Base-by-base conservation (phyloP, 1,140 invertebrate genomes). In the Drosophila triauraria region DNA sequence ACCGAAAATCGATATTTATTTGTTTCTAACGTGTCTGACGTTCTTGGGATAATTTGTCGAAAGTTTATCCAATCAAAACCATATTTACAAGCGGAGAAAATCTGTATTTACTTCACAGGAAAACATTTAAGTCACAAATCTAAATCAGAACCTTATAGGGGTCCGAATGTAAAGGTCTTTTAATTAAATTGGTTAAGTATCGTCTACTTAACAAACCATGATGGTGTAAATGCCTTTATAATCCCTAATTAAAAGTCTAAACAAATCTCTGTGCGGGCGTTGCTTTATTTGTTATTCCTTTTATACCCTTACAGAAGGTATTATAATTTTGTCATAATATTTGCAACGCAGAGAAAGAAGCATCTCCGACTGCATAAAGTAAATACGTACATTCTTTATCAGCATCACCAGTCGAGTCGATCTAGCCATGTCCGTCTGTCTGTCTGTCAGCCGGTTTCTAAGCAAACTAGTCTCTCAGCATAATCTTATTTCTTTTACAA, bases 211-310 rank as follows among this genome's bases (percentile, higher is more conserved):
- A 77, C 58, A 53, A 62, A 50, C 56, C 51, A 46, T 30, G 44
- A 30, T 68, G 57, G 58, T 46, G 30, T 47, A 65, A 61, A 67
- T 48, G 32, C 62, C 40, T 75, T 58, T 72, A 82, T 81, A 86
- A 86, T 35, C 82, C 63, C 61, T 57, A 85, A 78, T 82, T 64
- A 86, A 87, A 79, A 59, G 65, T 67, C 59, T 59, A 63, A 85
- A 67, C 69, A 86, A 82, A 85, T 78, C 82, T 72, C 80, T 72
- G 69, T 87, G 83, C 83, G 83, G 83, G 59, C 32, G 46, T 63
- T 61, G 43, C 46, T 75, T 75, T 82, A 69, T 71, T 82, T 86
- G 75, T 76, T 78, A 54, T 62, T 42, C 42, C 61, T 68, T 27
- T 40, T 13, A 40, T 68, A 10, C 9, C 9, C 32, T 35, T 9